A percentile compares a stretch with the other conserved stretches of the same genome.
phyloP scores from a whole-genome alignment of 2,888 invertebrate species.

The Aelia acuminata region DNA sequence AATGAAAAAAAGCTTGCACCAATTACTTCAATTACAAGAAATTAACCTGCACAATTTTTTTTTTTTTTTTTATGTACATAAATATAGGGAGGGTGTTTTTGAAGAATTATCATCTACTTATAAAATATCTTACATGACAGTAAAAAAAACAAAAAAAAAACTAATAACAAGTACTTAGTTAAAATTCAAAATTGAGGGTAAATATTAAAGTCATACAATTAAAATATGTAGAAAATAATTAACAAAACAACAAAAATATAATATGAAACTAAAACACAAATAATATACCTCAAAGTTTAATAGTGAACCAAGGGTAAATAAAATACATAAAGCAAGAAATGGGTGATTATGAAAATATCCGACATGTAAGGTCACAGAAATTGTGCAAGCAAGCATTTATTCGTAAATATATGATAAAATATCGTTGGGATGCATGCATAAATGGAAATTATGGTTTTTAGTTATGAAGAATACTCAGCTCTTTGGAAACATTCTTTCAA shows the following conservation, averaged over 20 bases:
- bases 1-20: not conserved
- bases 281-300: conserved; percentile 29
- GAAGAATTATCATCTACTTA: not conserved
- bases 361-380: conserved; percentile 9
- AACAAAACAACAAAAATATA: not conserved
- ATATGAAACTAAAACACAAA: conserved; percentile 37
- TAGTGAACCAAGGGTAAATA: conserved; percentile 13
- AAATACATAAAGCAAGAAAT: conserved; percentile 25
- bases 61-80: too few species aligned
- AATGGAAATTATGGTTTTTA: not conserved
- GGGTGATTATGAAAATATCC: not conserved
- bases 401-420: conserved; percentile 11
- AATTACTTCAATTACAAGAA: not conserved
- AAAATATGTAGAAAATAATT: not conserved
- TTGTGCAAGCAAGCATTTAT: conserved; percentile 48
- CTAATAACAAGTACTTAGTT: too few species aligned
- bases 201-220: conserved; percentile 2
- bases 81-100: not conserved
- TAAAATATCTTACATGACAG: not conserved
- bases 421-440: not conserved
- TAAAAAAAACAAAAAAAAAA: not conserved
- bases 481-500: not conserved
- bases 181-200: not conserved
- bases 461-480: not conserved
- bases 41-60: conserved; percentile 44